These are phyloP conservation scores for Platycnemis pennipes DNA, from an alignment of 2,888 invertebrate species.

Conservation along the genomic window DNA sequence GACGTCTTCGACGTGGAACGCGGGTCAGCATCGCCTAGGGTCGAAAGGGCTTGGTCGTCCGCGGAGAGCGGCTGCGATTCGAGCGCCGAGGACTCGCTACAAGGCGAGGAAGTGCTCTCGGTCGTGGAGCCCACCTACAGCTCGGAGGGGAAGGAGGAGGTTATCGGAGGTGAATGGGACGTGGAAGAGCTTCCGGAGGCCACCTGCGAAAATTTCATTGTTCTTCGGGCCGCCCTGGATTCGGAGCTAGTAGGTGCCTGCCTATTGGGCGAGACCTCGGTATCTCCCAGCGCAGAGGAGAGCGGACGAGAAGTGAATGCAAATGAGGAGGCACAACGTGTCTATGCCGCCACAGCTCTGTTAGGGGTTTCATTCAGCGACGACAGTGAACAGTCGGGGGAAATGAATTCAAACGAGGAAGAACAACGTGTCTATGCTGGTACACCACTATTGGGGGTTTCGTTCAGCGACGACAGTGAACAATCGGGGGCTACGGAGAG, in stretches of 20 bases:
- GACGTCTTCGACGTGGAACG: background rate
- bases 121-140: constrained; percentile 33
- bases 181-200: background rate
- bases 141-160: background rate
- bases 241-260: background rate
- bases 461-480: background rate
- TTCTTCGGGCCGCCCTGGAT: background rate
- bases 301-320: background rate
- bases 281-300: background rate
- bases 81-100: background rate
- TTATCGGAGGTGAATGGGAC: background rate
- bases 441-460: background rate
- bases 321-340: background rate
- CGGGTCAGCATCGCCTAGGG: background rate
- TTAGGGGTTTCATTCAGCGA: background rate
- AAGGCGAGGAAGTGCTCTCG: background rate
- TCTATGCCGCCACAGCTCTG: background rate
- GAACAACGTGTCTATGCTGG: too few relatives aligned
- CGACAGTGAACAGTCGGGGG: background rate
- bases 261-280: background rate
- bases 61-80: background rate
- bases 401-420: too few relatives aligned
- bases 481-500: background rate
- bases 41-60: background rate
- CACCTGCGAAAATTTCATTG: background rate